A percentile compares a stretch with the other conserved stretches of the same genome.
phyloP scores from a whole-genome alignment of 2,888 invertebrate species.

The Lasius fuliginosus region DNA sequence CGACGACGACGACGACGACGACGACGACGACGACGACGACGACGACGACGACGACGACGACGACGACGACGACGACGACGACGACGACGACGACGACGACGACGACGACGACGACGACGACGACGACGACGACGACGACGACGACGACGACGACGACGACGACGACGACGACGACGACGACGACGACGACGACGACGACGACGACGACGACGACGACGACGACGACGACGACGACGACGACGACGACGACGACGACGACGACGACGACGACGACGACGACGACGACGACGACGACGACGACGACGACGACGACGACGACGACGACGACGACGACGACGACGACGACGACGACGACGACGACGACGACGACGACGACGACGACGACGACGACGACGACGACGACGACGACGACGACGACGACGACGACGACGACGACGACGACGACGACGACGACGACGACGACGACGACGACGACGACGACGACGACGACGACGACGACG shows the following conservation, averaged over 20 bases:
- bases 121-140: too few species aligned
- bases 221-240: too few species aligned
- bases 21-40: not conserved
- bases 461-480: not conserved
- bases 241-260: not conserved
- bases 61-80: too few species aligned
- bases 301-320: not conserved
- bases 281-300: not conserved
- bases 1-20: not conserved
- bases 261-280: not conserved
- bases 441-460: not conserved
- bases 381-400: not conserved
- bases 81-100: not conserved
- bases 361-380: not conserved
- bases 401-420: not conserved
- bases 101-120: not conserved
- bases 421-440: too few species aligned
- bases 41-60: not conserved
- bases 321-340: too few species aligned
- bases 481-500: not conserved
- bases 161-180: too few species aligned
- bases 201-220: not conserved
- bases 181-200: not conserved
- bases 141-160: not conserved
- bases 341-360: not conserved